These are phyloP conservation scores for Perodicticus potto DNA, from an alignment of 2,797 vertebrate species.

Conservation along the genomic window DNA sequence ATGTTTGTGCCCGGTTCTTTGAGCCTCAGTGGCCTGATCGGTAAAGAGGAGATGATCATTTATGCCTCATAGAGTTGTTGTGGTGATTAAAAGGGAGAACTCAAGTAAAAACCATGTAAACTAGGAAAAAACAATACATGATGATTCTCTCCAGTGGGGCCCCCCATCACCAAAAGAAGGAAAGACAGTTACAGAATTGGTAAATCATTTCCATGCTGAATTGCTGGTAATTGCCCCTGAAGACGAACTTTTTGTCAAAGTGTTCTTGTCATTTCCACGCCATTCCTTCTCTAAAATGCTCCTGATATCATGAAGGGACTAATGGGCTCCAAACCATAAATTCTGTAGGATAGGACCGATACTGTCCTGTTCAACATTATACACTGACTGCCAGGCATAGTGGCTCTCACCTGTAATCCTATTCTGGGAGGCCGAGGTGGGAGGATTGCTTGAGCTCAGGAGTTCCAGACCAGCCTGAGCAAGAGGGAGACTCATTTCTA, in stretches of 20 bases:
- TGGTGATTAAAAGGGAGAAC: slow-evolving; percentile 12
- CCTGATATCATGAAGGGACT: not conserved
- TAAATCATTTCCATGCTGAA: not conserved
- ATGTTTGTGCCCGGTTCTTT: not conserved
- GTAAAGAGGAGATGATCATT: not conserved
- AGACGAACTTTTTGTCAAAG: not conserved
- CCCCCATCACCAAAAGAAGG: not conserved
- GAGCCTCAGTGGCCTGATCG: not conserved
- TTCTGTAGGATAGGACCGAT: not conserved
- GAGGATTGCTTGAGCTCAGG: too few species aligned
- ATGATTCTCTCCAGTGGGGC: not conserved
- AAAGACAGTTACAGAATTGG: not conserved
- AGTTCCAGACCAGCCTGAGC: too few species aligned
- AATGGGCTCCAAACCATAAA: not conserved
- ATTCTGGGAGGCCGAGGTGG: too few species aligned
- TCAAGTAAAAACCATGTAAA: not conserved
- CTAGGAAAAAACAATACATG: not conserved
- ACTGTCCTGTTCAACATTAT: not conserved
- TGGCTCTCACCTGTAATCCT: too few species aligned
- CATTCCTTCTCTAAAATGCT: not conserved
- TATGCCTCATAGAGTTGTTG: not conserved
- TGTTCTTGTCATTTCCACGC: not conserved
- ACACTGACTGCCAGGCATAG: not conserved
- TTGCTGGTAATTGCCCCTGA: not conserved
- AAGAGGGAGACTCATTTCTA: too few species aligned